Conservation (phyloP, 2,113 vertebrate species). For the Gallinago media region DNA sequence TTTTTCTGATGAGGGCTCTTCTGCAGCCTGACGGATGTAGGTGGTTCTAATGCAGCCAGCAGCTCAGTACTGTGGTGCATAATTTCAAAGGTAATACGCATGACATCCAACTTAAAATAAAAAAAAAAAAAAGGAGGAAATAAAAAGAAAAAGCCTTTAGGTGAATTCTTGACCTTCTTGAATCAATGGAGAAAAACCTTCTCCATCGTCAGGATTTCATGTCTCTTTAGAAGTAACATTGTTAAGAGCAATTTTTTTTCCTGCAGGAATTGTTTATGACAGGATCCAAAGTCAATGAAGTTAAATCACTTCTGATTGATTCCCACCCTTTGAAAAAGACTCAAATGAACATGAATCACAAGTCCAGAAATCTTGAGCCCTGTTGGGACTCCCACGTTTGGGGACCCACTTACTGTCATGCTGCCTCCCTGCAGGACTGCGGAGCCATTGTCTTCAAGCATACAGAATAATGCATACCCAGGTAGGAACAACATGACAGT, state of each 20-base stretch:
- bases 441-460: fast-evolving
- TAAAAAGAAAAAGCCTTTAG: background rate
- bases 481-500: background rate
- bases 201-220: background rate
- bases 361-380: background rate
- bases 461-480: background rate
- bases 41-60: background rate
- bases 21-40: background rate
- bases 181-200: background rate
- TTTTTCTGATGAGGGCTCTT: background rate
- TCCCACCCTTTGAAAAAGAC: background rate
- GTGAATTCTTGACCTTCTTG: background rate
- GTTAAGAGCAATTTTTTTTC: background rate
- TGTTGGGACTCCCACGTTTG: background rate
- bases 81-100: background rate
- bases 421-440: background rate
- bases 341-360: background rate
- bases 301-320: background rate
- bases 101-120: background rate
- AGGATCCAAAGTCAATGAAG: background rate
- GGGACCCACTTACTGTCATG: fast-evolving
- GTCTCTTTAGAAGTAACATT: background rate
- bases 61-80: background rate
- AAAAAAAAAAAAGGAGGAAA: no score
- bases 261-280: background rate